Conservation (phyloP, 2,888 invertebrate genomes). For the Parthenolecanium corni region DNA sequence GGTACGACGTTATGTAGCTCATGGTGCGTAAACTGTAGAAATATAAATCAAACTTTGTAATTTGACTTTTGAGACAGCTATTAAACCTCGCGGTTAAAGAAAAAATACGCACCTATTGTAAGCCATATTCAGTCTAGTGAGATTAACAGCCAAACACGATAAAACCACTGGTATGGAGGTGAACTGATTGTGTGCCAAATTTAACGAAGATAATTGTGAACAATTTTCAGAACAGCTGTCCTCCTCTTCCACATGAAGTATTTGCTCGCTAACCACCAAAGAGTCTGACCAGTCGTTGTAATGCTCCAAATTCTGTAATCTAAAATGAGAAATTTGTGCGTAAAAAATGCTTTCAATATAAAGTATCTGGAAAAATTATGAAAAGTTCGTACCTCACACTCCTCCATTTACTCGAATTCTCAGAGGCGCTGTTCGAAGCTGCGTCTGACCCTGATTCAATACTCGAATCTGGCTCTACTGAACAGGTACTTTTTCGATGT, state of each 20-base stretch:
- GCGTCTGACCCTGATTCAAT: slow-evolving; percentile 34
- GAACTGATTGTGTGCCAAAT: slow-evolving; percentile 84
- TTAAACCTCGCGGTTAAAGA: too few relatives aligned
- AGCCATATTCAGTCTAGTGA: slow-evolving; percentile 80
- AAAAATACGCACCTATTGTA: slow-evolving; percentile 56
- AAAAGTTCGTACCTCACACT: slow-evolving; percentile 3
- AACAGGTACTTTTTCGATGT: slow-evolving; percentile 34
- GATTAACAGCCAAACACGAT: slow-evolving; percentile 77
- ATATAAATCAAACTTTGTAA: slow-evolving; percentile 36
- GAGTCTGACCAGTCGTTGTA: slow-evolving; percentile 61
- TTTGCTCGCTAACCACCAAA: slow-evolving; percentile 55
- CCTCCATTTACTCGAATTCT: slow-evolving; percentile 24
- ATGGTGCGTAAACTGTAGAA: slow-evolving; percentile 41
- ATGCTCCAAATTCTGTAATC: slow-evolving; percentile 51
- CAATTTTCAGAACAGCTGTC: slow-evolving; percentile 40
- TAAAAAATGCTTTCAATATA: too few relatives aligned
- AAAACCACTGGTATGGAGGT: slow-evolving; percentile 74
- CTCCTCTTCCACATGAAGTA: slow-evolving; percentile 46
- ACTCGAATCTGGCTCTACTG: slow-evolving; percentile 38
- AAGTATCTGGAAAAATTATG: too few relatives aligned
- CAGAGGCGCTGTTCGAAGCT: slow-evolving; percentile 23
- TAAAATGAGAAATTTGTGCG: slow-evolving; percentile 30
- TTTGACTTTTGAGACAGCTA: too few relatives aligned
- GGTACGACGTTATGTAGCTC: slow-evolving; percentile 83
- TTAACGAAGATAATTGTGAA: slow-evolving; percentile 61